phyloP scores from a whole-genome alignment of 2,113 vertebrate species.

The Lathamus discolor region DNA sequence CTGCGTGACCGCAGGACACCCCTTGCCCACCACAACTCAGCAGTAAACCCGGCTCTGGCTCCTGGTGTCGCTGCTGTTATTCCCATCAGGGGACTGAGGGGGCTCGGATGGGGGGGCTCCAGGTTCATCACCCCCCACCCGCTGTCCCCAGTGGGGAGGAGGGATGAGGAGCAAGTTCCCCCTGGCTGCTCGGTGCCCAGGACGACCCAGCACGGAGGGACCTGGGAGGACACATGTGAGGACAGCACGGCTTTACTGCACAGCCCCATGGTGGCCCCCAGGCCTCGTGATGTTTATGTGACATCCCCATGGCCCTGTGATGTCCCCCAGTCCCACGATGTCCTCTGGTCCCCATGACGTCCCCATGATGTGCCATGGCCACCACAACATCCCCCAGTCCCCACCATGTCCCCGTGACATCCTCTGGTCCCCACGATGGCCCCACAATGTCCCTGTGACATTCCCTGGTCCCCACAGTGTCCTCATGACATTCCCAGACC shows the following conservation, averaged over 20 bases:
- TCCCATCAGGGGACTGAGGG: neutral
- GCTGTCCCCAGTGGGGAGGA: neutral
- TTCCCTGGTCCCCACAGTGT: neutral
- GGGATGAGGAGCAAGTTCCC: neutral
- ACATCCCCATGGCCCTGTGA: neutral
- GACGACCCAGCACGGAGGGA: neutral
- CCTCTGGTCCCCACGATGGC: neutral
- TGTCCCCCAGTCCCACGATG: neutral
- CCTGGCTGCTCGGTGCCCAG: neutral
- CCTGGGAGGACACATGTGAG: neutral
- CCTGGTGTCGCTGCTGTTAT: neutral
- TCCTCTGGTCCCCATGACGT: neutral
- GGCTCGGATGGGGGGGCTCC: neutral
- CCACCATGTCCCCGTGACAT: neutral
- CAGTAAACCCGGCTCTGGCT: conserved; percentile 26
- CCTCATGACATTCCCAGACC: neutral
- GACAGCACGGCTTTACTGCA: neutral
- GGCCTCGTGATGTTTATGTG: neutral
- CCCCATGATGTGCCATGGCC: neutral
- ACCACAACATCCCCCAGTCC: neutral
- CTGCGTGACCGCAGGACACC: neutral
- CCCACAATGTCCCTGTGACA: neutral
- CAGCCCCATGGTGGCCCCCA: neutral
- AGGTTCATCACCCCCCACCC: accelerated
- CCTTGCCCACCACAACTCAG: neutral